phyloP scores from a whole-genome alignment of 2,797 vertebrate species.

The Myotis findleyi region DNA sequence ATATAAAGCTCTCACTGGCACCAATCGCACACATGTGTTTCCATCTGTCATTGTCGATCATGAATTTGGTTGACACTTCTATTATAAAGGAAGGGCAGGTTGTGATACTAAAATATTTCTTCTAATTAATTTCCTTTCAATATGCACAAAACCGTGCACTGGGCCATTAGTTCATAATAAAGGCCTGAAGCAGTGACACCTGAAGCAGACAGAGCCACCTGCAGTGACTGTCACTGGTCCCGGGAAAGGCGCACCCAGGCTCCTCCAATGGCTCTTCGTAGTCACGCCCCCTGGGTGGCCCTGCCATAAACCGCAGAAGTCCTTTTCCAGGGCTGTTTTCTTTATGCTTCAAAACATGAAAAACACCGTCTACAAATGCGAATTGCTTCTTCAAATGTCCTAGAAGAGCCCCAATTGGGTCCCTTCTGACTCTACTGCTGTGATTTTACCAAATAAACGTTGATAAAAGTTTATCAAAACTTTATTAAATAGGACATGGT shows the following conservation, averaged over 20 bases:
- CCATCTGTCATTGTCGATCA: too few relatives aligned
- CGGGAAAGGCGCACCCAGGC: not conserved
- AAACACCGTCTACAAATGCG: not conserved
- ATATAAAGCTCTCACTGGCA: too few relatives aligned
- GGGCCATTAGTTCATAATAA: not conserved
- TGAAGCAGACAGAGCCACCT: not conserved
- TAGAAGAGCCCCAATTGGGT: too few relatives aligned
- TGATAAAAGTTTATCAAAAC: not conserved
- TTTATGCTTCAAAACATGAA: not conserved
- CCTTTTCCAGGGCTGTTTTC: not conserved
- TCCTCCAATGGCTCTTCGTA: not conserved
- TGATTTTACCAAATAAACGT: not conserved
- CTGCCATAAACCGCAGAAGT: not conserved
- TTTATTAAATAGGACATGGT: not conserved
- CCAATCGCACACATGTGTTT: too few relatives aligned
- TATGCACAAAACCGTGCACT: too few relatives aligned
- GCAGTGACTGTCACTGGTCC: not conserved
- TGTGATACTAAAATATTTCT: too few relatives aligned
- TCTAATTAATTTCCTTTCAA: too few relatives aligned
- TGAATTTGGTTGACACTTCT: too few relatives aligned
- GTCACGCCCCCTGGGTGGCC: not conserved
- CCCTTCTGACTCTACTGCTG: not conserved
- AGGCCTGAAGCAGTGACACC: not conserved
- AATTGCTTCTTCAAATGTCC: not conserved
- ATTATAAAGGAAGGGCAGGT: too few relatives aligned